phyloP scores from a whole-genome alignment of 2,888 invertebrate genomes.

The Rotaria magnacalcarata region DNA sequence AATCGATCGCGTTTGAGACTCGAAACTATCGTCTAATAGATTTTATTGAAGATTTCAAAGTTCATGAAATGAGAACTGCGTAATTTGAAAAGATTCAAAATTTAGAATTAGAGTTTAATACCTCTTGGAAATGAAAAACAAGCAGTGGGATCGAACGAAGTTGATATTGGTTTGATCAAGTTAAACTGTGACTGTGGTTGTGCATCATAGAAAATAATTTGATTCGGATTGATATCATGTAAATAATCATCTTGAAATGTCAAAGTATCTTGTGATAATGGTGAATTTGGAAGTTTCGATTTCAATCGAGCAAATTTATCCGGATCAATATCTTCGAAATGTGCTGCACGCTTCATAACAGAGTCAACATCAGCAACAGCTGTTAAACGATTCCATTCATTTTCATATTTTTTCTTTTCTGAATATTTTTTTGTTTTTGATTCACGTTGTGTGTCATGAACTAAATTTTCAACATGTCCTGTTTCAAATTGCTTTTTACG shows the following conservation, averaged over 20 bases:
- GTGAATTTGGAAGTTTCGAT: constrained; percentile 35
- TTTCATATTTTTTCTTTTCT: constrained; percentile 37
- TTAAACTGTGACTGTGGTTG: not conserved
- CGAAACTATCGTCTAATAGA: no score
- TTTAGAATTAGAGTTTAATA: no score
- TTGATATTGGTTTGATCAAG: not conserved
- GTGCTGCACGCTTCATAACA: constrained; percentile 44
- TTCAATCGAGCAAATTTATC: constrained; percentile 39
- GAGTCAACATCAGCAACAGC: constrained; percentile 39
- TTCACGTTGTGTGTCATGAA: constrained; percentile 4
- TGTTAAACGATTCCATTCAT: constrained; percentile 43
- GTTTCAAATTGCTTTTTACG: constrained; percentile 32
- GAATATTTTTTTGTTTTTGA: not conserved
- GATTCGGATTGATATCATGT: not conserved
- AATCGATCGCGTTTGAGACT: no score
- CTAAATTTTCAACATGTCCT: constrained; percentile 1
- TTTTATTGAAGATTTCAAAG: no score
- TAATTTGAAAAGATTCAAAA: no score
- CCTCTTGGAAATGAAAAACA: not conserved
- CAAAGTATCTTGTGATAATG: not conserved
- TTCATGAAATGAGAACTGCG: no score
- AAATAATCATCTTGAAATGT: not conserved
- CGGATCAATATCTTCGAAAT: constrained; percentile 46
- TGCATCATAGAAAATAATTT: constrained; percentile 3
- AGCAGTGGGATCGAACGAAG: not conserved